Percentiles rank a stretch among this genome's conserved stretches.
Conservation (phyloP, 2,797 vertebrate species). For the Rhinichthys osculus region DNA sequence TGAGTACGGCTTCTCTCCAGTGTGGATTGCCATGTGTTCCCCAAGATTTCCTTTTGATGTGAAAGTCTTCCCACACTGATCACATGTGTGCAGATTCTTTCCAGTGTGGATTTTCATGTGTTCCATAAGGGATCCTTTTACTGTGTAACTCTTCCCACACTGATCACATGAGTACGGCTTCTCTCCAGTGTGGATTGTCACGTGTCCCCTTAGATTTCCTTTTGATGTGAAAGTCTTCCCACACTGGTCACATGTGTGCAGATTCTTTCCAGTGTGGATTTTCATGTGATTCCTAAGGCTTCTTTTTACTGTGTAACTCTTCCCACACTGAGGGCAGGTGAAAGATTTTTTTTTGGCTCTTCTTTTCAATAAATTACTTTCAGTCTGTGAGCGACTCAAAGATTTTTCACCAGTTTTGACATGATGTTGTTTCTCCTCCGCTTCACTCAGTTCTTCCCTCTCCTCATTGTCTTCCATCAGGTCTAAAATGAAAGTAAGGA, state of each 20-base stretch:
- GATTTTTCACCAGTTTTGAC: neutral
- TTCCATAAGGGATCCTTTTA: neutral
- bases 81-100: neutral
- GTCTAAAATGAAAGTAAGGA: neutral
- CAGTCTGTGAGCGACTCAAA: neutral
- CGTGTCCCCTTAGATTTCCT: neutral
- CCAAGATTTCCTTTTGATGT: rapidly evolving
- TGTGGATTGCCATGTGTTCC: neutral
- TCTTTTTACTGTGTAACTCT: neutral
- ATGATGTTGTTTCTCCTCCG: no score
- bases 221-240: neutral
- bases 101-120: neutral
- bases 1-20: neutral
- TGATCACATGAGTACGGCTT: neutral
- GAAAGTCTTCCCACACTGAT: no score
- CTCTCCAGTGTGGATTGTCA: neutral
- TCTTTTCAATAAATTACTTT: neutral
- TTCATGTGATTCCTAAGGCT: neutral
- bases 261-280: neutral
- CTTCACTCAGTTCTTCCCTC: neutral
- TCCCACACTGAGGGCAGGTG: neutral
- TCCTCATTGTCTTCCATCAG: neutral
- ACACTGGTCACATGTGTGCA: no score
- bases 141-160: neutral
- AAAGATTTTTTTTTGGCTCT: neutral